A percentile compares a stretch with the other conserved stretches of the same genome.
phyloP scores from a whole-genome alignment of 2,797 vertebrate genomes.

The Antennarius maculatus region DNA sequence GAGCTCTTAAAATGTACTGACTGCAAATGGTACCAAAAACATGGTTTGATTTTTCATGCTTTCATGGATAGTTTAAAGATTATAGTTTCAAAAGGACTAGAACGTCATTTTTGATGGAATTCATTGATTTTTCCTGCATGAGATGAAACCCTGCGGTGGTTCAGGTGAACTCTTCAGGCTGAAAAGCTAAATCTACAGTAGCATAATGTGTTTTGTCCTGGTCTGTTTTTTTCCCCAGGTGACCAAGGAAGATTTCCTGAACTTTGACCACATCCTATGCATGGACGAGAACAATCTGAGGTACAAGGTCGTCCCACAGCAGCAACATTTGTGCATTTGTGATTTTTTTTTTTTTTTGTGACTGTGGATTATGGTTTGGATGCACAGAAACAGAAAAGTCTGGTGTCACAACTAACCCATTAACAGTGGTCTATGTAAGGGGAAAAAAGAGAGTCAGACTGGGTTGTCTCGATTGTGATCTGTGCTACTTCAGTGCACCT shows the following conservation, averaged over 20 bases:
- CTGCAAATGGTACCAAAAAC: neutral
- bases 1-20: no score
- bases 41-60: neutral
- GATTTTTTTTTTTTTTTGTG: slow-evolving; percentile 6
- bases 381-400: neutral
- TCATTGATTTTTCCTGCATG: slow-evolving; percentile 16
- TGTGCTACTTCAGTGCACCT: slow-evolving; percentile 27
- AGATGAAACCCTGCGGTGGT: slow-evolving; percentile 7
- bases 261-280: slow-evolving; percentile 93
- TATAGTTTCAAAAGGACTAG: neutral
- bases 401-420: slow-evolving; percentile 9
- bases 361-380: neutral
- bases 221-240: slow-evolving; percentile 77
- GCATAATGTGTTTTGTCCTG: slow-evolving; percentile 47
- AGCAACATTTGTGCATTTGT: neutral
- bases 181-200: slow-evolving; percentile 40
- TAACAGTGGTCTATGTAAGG: neutral
- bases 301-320: slow-evolving; percentile 69
- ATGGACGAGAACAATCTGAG: slow-evolving; percentile 98
- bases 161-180: slow-evolving; percentile 23
- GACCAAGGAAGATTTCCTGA: slow-evolving; percentile 92
- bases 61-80: neutral
- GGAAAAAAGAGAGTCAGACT: slow-evolving; percentile 15
- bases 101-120: slow-evolving; percentile 12
- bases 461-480: slow-evolving; percentile 13